phyloP scores from a whole-genome alignment of 2,113 vertebrate species.

The Apus apus region DNA sequence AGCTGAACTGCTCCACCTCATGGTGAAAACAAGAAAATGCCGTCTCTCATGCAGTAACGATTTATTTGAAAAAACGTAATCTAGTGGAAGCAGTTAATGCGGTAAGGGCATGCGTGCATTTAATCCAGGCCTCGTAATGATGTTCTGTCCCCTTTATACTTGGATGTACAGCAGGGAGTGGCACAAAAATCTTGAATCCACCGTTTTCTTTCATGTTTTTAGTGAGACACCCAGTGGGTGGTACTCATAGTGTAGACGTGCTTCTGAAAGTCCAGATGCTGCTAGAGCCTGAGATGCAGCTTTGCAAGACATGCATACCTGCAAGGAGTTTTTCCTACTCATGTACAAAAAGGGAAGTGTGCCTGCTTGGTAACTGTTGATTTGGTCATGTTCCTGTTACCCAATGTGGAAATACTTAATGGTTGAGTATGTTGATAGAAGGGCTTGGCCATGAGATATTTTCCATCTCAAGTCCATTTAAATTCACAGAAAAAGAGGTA shows the following conservation, averaged over 20 bases:
- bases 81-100: not conserved
- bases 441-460: not conserved
- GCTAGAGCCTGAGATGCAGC: not conserved
- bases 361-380: not conserved
- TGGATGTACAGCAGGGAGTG: not conserved
- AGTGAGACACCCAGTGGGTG: not conserved
- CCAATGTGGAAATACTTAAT: not conserved
- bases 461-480: not conserved
- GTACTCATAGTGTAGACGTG: not conserved
- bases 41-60: not conserved
- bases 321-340: not conserved
- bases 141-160: not conserved
- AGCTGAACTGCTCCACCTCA: slow-evolving; percentile 1
- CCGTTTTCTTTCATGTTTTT: not conserved
- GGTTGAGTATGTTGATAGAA: not conserved
- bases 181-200: not conserved
- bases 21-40: not conserved
- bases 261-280: not conserved
- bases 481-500: not conserved
- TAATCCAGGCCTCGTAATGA: not conserved
- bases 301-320: not conserved
- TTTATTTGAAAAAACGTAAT: not conserved
- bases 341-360: not conserved
- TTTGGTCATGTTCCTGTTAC: not conserved
- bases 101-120: not conserved